Base-by-base conservation (phyloP, 2,113 vertebrate genomes). In the Lagopus muta region DNA sequence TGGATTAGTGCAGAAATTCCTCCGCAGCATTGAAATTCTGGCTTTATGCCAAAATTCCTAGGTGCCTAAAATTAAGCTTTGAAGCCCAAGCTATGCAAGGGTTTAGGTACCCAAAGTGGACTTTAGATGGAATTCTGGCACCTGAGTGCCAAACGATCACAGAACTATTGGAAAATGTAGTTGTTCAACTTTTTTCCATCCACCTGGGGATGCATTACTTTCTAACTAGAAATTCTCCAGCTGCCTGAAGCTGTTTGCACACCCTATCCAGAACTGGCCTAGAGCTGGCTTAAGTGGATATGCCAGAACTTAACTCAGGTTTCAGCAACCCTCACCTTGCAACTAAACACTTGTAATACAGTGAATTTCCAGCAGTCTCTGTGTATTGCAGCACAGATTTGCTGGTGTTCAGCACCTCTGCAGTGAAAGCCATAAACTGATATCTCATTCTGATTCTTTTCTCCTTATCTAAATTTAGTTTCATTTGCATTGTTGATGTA, bases 1-100 rank as follows among this genome's bases (percentile, higher is more conserved):
- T 61, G 42, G 55, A 65, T 89, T 69, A 75, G 47, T 34, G 61
- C 52, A 75, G 65, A 86, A 91, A 93, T 83, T 86, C 69, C 57
- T 75, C n/a, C 2, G 1, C 27, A 0, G 1, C 28, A 40, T 81
- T 22, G 30, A 88, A 94, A 88, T 72, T 4, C 43, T 75, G 88
- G 76, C 72, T 65, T 28, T 40, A 34, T 1, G 43, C 85, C 88
- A 78, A 65, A 76, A 86, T 88, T 81, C 47, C 40, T 40, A 14
- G 18, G 22, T 64, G 24, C 47, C 61, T 88, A 86, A 83, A 85
- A 80, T 87, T 71, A 70, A 90, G 28, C 64, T 72, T 88, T 0
- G 1, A 81, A 21, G 9, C 6, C 3, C 10, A 50, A 64, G 34
- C 60, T 74, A 69, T 75, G 65, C 22, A 90, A 84, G 61, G 65